These are phyloP conservation scores for Aphelenchoides fujianensis DNA, from an alignment of 1,140 invertebrate species.

Conservation along the genomic window DNA sequence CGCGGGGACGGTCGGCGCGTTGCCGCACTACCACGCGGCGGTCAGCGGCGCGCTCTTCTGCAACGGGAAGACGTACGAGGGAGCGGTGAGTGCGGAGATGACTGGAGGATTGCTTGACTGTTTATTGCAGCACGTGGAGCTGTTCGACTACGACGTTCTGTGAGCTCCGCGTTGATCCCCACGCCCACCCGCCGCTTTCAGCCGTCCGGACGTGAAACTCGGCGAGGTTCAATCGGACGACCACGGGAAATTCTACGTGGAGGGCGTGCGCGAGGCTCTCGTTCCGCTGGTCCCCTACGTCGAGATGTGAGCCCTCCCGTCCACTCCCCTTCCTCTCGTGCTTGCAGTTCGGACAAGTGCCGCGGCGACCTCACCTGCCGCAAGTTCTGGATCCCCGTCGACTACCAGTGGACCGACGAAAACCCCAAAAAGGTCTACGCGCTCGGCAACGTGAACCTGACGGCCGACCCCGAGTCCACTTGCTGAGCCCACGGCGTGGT, in stretches of 20 bases:
- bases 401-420: conserved; percentile 8
- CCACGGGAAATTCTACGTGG: conserved; percentile 1
- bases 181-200: neutral
- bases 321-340: too few species aligned
- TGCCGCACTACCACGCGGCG: neutral
- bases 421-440: conserved; percentile 5
- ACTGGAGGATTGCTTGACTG: neutral
- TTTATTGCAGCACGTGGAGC: neutral
- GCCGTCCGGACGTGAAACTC: neutral
- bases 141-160: conserved; percentile 5
- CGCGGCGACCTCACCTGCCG: neutral
- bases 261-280: neutral
- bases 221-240: neutral
- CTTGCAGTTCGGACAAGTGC: neutral
- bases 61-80: neutral
- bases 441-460: neutral
- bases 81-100: neutral
- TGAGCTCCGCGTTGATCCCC: neutral
- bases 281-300: conserved; percentile 8
- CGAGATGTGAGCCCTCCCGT: neutral
- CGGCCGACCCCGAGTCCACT: neutral
- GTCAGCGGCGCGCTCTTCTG: neutral
- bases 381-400: neutral
- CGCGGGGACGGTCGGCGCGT: neutral
- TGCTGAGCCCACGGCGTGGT: too few species aligned